Evolutionary conservation across 1,140 invertebrate species (phyloP).

Genomic region (Zaprionus ghesquierei): DNA sequence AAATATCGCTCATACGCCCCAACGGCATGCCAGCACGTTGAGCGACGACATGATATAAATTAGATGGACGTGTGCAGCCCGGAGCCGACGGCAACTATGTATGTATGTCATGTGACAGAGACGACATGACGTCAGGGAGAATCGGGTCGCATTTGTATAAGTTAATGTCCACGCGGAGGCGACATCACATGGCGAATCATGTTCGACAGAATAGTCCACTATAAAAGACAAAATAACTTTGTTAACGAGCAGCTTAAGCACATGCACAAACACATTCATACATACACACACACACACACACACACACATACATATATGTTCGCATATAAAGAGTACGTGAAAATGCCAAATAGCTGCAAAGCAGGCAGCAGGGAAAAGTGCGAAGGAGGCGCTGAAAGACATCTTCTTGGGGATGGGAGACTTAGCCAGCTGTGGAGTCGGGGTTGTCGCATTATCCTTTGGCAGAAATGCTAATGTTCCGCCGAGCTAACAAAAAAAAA

Average conservation of each 20-base stretch:
- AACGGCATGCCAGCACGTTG: constrained; percentile 60
- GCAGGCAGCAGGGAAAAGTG: neutral
- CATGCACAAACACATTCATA: constrained; percentile 49
- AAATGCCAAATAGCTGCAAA: constrained; percentile 63
- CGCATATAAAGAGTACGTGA: constrained; percentile 46
- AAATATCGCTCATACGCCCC: constrained; percentile 64
- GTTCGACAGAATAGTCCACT: constrained; percentile 69
- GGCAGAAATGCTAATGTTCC: constrained; percentile 69
- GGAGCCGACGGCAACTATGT: constrained; percentile 9
- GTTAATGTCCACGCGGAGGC: constrained; percentile 44
- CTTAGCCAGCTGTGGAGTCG: neutral
- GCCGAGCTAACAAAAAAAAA: constrained; percentile 51
- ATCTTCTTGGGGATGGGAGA: neutral
- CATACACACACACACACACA: constrained; percentile 16
- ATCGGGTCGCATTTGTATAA: constrained; percentile 47
- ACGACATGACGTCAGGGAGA: constrained; percentile 58
- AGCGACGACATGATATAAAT: constrained; percentile 58
- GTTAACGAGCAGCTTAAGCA: constrained; percentile 79
- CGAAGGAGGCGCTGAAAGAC: neutral
- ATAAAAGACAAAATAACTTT: constrained; percentile 82
- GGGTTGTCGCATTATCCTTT: constrained; percentile 64
- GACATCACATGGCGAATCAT: constrained; percentile 70
- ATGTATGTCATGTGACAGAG: constrained; percentile 47
- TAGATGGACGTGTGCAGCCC: neutral
- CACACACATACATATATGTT: constrained; percentile 34